Evolutionary conservation across 2,888 invertebrate genomes (phyloP), one percentile per base, ranked within the genome.

Genomic region (Heterodera filipjevi): DNA sequence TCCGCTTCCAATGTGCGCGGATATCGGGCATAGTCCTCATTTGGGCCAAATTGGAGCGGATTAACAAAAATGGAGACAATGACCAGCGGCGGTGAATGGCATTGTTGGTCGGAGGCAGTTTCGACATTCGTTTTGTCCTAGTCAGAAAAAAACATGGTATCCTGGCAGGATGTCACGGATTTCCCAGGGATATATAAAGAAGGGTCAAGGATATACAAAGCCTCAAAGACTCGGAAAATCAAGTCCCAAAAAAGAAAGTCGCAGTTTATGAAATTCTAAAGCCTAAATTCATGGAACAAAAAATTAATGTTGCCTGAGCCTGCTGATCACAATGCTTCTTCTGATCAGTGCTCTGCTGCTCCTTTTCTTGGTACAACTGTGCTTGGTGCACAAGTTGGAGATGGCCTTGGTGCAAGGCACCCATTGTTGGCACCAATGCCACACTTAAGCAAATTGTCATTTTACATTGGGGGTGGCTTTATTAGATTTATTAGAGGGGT

Each of bases 41-140:
- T 49, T 22, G 68, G 59, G 27, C 44, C 78, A 33, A 79, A 79
- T 35, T 79, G 79, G 30, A 76, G 77, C 76, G 79, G 79, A 44
- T 79, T 79, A 22, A 79, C 79, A 44, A 79, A 79, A 46, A 79
- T 79, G 49, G 79, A 79, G 35, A 79, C 79, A 16, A 78, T 53
- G 30, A 77, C 32, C 27, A 75, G 66, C 0, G 68, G 33, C 6
- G 3, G 68, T 5, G 49, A 49, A 0, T 12, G 8, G 33, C 35
- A 12, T 12, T 59, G 59, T 27, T 59, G n/a, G n/a, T n/a, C n/a
- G n/a, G n/a, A n/a, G n/a, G n/a, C 73, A 27, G 32, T 12, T 3
- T 16, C 22, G 68, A 12, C 68, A 3, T 22, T 68, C n/a, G n/a
- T n/a, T 33, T 68, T 0, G 3, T 33, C 32, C 32, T 30, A 44